These are phyloP conservation scores for Nomada lathburiana DNA, from an alignment of 2,888 invertebrate species.

Conservation along the genomic window DNA sequence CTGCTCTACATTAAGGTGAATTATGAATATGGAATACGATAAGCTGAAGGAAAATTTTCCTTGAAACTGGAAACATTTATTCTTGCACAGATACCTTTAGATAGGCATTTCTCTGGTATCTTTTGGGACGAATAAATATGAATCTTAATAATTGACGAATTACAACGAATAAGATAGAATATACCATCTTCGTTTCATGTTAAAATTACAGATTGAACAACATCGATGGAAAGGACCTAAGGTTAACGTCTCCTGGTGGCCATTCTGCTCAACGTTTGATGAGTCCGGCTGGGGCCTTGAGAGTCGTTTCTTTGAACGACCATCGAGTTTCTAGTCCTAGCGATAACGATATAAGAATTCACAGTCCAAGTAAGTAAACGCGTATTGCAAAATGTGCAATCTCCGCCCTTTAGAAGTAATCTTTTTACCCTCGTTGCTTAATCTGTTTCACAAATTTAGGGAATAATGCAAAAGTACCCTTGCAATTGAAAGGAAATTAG, in stretches of 20 bases:
- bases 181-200: background rate
- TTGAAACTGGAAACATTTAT: background rate
- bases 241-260: conserved; percentile 74
- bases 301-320: conserved; percentile 77
- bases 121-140: background rate
- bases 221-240: conserved; percentile 67
- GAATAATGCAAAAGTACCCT: no score
- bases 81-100: background rate
- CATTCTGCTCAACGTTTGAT: conserved; percentile 75
- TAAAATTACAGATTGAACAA: conserved; percentile 66
- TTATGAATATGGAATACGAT: background rate
- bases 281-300: conserved; percentile 76
- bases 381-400: background rate
- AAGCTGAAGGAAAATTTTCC: background rate
- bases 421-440: no score
- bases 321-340: conserved; percentile 80
- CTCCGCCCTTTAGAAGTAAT: background rate
- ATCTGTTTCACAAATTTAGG: no score
- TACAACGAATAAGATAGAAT: no score
- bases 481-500: no score
- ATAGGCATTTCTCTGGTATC: no score
- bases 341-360: conserved; percentile 78
- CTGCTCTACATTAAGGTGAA: background rate
- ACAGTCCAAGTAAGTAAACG: conserved; percentile 76
- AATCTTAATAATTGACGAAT: background rate